A percentile compares a stretch with the other conserved stretches of the same genome.
Evolutionary conservation across 2,888 invertebrate species (phyloP).

Genomic region (Agrotis clavis): DNA sequence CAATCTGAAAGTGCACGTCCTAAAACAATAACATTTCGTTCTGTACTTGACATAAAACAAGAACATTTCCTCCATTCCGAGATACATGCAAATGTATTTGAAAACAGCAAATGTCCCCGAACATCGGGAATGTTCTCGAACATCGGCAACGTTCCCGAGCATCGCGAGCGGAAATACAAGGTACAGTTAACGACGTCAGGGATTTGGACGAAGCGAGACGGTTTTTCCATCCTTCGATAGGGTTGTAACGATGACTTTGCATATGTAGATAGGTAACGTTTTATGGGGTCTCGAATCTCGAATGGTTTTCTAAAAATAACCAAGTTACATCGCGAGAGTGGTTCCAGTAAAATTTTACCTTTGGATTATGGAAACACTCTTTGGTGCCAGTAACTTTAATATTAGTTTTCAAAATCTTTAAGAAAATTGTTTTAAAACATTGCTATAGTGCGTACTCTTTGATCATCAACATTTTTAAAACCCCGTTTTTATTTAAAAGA

Average conservation of each 20-base stretch:
- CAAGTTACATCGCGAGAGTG: background rate
- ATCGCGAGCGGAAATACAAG: background rate
- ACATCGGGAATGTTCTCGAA: slow-evolving; percentile 18
- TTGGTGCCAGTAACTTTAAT: no score
- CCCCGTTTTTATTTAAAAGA: no score
- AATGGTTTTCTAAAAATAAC: slow-evolving; percentile 18
- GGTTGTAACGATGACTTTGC: slow-evolving; percentile 33
- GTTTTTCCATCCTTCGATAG: slow-evolving; percentile 18
- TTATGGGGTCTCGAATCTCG: slow-evolving; percentile 5
- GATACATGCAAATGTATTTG: slow-evolving; percentile 42
- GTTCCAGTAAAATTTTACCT: no score
- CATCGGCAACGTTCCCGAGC: slow-evolving; percentile 23
- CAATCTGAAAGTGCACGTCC: background rate
- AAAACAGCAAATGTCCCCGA: slow-evolving; percentile 28
- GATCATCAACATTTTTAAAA: no score
- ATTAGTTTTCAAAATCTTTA: no score
- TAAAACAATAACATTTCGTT: background rate
- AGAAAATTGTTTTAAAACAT: no score
- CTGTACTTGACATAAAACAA: background rate
- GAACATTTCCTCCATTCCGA: slow-evolving; percentile 5
- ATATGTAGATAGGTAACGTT: slow-evolving; percentile 13
- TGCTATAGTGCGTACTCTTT: no score
- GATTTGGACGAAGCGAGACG: slow-evolving; percentile 39
- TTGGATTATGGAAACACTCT: no score
- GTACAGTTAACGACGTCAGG: slow-evolving; percentile 49